These are phyloP conservation scores for Sepioteuthis lessoniana DNA, from an alignment of 2,888 invertebrate species.

Conservation along the genomic window DNA sequence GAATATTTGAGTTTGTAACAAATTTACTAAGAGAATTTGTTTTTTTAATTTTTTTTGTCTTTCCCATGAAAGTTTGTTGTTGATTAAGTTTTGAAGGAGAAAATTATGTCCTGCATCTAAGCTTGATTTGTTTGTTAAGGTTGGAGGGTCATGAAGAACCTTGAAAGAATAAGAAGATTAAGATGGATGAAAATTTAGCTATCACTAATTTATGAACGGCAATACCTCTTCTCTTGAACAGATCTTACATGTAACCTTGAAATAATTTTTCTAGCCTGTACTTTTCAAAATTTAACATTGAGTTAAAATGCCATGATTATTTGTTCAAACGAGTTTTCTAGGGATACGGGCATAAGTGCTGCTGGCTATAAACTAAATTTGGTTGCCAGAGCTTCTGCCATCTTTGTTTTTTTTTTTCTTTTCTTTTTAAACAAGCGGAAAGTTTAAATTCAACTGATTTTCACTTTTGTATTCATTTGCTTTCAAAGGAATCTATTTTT, in stretches of 20 bases:
- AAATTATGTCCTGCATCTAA: background rate
- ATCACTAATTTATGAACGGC: background rate
- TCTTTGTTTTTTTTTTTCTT: background rate
- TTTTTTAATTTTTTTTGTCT: background rate
- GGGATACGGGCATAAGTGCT: background rate
- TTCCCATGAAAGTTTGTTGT: background rate
- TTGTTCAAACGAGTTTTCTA: background rate
- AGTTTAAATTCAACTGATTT: constrained; percentile 17
- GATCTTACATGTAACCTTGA: background rate
- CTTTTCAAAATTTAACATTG: background rate
- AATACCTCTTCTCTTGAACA: background rate
- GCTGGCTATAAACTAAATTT: constrained; percentile 20
- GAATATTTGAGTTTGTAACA: background rate
- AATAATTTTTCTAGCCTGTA: background rate
- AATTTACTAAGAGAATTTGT: background rate
- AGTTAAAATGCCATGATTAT: constrained; percentile 2
- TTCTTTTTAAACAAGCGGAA: background rate
- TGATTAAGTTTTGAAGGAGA: background rate
- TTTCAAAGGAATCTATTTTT: background rate
- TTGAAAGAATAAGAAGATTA: background rate
- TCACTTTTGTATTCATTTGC: background rate
- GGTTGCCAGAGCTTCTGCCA: background rate
- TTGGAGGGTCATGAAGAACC: background rate
- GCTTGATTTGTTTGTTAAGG: background rate
- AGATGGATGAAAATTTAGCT: background rate